Conservation (phyloP, 2,888 invertebrate genomes). For the Pelosia muscerda region DNA sequence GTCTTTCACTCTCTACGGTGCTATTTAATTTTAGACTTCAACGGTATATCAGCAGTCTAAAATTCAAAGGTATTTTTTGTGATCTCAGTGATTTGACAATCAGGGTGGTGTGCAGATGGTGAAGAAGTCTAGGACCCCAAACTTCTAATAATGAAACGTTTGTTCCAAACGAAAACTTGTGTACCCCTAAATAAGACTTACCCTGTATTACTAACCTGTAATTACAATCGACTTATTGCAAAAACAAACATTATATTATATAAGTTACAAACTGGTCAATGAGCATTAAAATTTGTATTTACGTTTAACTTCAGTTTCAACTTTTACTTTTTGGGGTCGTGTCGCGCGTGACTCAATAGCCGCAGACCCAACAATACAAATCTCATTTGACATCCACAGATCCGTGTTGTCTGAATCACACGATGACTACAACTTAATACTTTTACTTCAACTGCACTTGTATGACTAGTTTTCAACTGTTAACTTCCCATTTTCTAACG, state of each 20-base stretch:
- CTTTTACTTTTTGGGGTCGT: conserved; percentile 75
- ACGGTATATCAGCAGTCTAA: too few relatives aligned
- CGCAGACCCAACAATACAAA: conserved; percentile 48
- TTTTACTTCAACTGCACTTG: conserved; percentile 65
- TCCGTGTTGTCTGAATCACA: conserved; percentile 44
- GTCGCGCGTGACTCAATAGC: conserved; percentile 60
- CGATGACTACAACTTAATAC: conserved; percentile 60
- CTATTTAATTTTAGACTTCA: too few relatives aligned
- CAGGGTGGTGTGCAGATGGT: too few relatives aligned
- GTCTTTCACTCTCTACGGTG: too few relatives aligned
- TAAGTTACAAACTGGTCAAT: conserved; percentile 48
- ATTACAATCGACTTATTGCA: too few relatives aligned
- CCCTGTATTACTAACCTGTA: too few relatives aligned
- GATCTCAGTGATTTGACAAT: too few relatives aligned
- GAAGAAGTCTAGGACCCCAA: too few relatives aligned
- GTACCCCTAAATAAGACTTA: too few relatives aligned
- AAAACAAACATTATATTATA: too few relatives aligned
- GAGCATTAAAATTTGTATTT: conserved; percentile 54
- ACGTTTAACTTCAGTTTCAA: conserved; percentile 56
- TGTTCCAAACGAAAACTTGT: conserved; percentile 44
- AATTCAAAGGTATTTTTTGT: too few relatives aligned
- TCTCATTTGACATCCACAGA: conserved; percentile 28
- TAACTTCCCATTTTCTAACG: conserved; percentile 85
- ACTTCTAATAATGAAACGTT: conserved; percentile 55
- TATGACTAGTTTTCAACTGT: conserved; percentile 72